Base-by-base conservation (phyloP, 2,797 vertebrate species). In the Synanceia verrucosa region DNA sequence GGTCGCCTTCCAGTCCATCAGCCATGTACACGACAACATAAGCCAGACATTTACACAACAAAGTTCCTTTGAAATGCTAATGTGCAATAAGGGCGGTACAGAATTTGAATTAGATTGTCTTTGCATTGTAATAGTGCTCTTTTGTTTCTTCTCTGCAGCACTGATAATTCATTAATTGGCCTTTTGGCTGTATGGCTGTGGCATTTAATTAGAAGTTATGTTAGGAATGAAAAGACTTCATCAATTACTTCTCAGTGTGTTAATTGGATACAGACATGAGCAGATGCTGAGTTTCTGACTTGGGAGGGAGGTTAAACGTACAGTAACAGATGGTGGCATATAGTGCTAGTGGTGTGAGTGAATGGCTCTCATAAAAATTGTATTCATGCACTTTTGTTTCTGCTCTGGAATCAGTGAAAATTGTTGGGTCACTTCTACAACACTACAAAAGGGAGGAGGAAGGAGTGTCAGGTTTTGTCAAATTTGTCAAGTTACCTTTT, bases 161-260 rank as follows among this genome's bases (percentile, higher is more conserved):
- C 73, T 69, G 66, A 85, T 86, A 78, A 79, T 73, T 75, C 70
- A 79, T 86, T 79, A 80, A 88, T 85, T 82, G 81, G 58, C 78
- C 80, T 84, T 84, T 85, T 73, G 80, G 60, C 80, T 78, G n/a
- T n/a, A 62, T 39, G 51, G 78, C 65, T 52, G 65, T 81, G 74
- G 65, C 51, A 75, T 87, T 88, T 86, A 76, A 87, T 89, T 86
- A 81, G 65, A 82, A 69, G 46, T 60, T 59, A 50, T 75, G 73
- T 52, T 21, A n/a, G 37, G 57, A 80, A 70, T 71, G 16, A 74
- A 75, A 82, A 79, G 63, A 66, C 76, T 68, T 72, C 56, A 84
- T 86, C 73, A 72, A 75, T 73, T 69, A 70, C 28, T 77, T 66
- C 46, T 65, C 31, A 24, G 31, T 44, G 34, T 53, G 58, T 65